phyloP scores from a whole-genome alignment of 2,113 vertebrate genomes.

The Aegotheles bennettii region DNA sequence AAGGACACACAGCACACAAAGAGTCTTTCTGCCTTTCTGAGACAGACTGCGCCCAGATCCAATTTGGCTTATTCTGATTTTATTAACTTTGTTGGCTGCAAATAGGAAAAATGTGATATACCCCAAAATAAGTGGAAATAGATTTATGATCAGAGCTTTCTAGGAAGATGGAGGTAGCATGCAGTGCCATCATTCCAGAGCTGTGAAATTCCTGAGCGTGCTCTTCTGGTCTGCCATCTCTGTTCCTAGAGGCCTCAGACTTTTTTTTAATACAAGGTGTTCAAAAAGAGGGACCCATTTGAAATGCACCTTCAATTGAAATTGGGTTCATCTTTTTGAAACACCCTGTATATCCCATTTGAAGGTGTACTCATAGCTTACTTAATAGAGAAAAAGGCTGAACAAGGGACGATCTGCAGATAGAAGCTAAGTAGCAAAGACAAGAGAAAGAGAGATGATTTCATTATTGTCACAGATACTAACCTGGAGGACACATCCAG shows the following conservation, averaged over 20 bases:
- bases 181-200: fast-evolving
- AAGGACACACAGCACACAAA: not conserved
- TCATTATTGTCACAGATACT: not conserved
- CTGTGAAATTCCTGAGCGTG: not conserved
- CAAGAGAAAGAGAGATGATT: not conserved
- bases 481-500: not conserved
- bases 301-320: too few species aligned
- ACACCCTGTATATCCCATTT: not conserved
- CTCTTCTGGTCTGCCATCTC: not conserved
- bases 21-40: not conserved
- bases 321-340: too few species aligned
- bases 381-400: not conserved
- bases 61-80: not conserved
- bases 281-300: too few species aligned
- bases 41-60: not conserved
- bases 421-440: not conserved
- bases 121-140: not conserved
- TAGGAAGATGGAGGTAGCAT: not conserved
- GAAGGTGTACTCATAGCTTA: not conserved
- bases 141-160: not conserved
- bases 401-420: not conserved
- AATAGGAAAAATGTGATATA: not conserved
- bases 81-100: not conserved
- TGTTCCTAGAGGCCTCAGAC: not conserved
- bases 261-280: too few species aligned